These are phyloP conservation scores for Tamandua tetradactyla DNA, from an alignment of 2,797 vertebrate genomes.

Conservation along the genomic window DNA sequence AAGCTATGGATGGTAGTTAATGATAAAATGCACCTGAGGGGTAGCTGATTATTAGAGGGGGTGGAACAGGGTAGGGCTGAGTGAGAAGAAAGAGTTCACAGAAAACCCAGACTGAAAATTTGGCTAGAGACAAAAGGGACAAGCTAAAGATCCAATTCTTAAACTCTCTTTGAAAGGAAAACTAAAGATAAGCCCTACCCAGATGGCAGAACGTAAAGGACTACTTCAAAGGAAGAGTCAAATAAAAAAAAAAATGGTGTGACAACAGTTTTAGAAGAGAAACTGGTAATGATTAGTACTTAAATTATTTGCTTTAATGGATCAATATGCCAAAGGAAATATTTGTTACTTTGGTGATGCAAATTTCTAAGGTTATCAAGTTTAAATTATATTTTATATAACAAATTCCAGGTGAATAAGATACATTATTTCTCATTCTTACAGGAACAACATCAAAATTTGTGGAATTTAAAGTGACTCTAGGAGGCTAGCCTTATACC, in stretches of 20 bases:
- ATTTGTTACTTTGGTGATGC: not conserved
- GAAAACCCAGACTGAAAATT: not conserved
- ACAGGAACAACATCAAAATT: not conserved
- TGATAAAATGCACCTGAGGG: not conserved
- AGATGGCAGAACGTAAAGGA: not conserved
- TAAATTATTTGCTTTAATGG: constrained; percentile 7
- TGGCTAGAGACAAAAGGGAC: not conserved
- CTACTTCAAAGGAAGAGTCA: not conserved
- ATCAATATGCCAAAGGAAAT: not conserved
- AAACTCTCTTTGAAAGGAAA: not conserved
- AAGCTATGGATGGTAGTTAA: not conserved
- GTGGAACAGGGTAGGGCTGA: not conserved
- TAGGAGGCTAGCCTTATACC: not conserved
- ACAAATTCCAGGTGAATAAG: constrained; percentile 11
- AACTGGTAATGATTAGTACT: not conserved
- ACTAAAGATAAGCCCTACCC: not conserved
- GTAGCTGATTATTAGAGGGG: not conserved
- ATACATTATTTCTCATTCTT: not conserved
- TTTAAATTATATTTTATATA: not conserved
- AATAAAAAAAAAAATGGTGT: not conserved
- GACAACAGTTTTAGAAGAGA: not conserved
- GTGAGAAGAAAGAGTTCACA: not conserved
- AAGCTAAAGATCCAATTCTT: not conserved
- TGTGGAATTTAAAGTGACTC: not conserved
- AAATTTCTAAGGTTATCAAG: not conserved